phyloP scores from a whole-genome alignment of 2,888 invertebrate genomes.

The Ametastegia equiseti region DNA sequence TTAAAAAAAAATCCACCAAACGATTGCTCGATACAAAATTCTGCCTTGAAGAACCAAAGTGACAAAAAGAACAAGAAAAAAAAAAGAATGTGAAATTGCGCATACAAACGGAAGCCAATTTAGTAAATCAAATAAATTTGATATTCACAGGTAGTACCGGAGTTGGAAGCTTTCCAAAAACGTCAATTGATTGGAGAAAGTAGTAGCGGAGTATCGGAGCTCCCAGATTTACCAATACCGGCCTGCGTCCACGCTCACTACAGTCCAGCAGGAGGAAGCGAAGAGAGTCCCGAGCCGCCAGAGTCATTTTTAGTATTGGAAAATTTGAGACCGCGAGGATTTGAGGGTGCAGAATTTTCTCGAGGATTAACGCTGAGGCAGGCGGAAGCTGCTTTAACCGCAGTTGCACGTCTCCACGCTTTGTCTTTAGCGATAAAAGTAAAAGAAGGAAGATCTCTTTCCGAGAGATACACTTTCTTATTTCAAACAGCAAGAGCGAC shows the following conservation, averaged over 20 bases:
- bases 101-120: no score
- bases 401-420: slow-evolving; percentile 86
- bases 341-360: slow-evolving; percentile 83
- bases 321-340: slow-evolving; percentile 84
- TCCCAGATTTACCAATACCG: slow-evolving; percentile 82
- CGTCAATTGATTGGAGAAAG: slow-evolving; percentile 68
- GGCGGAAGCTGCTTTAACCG: slow-evolving; percentile 83
- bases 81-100: not conserved
- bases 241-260: slow-evolving; percentile 84
- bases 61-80: not conserved
- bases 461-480: slow-evolving; percentile 82
- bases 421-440: slow-evolving; percentile 83
- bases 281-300: slow-evolving; percentile 75
- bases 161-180: slow-evolving; percentile 81
- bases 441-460: slow-evolving; percentile 77
- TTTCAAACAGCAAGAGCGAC: slow-evolving; percentile 89
- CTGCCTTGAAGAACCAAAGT: no score
- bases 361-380: slow-evolving; percentile 82
- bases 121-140: slow-evolving; percentile 31
- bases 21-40: no score
- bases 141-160: slow-evolving; percentile 81
- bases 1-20: no score
- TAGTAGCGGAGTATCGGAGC: slow-evolving; percentile 70
- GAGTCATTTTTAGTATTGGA: slow-evolving; percentile 86
- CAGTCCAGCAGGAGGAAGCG: slow-evolving; percentile 76